Percentiles rank a stretch among this genome's conserved stretches.
Conservation (phyloP, 1,140 invertebrate species). For the Lucilia sericata region DNA sequence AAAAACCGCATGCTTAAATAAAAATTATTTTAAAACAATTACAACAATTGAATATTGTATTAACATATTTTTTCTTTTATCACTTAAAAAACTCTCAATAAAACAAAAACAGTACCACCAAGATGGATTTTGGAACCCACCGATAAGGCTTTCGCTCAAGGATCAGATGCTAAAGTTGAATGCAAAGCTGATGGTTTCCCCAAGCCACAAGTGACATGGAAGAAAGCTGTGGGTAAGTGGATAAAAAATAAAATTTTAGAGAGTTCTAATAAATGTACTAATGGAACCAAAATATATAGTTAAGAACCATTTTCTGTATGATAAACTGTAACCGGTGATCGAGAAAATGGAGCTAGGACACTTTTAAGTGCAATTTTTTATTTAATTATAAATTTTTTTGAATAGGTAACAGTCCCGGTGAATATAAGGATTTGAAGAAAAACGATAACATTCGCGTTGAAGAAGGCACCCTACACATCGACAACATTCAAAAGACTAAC, state of each 20-base stretch:
- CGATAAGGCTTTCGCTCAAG: constrained; percentile 94
- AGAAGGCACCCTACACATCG: constrained; percentile 89
- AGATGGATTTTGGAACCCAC: constrained; percentile 96
- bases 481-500: constrained; percentile 91
- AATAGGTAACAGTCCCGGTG: constrained; percentile 86
- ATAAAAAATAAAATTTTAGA: no score
- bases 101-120: constrained; percentile 81
- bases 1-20: constrained; percentile 56
- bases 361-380: no score
- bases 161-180: constrained; percentile 91
- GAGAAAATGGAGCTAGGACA: no score
- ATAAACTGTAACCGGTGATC: no score
- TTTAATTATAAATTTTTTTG: no score
- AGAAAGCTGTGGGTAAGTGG: constrained; percentile 87
- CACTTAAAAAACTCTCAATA: constrained; percentile 8
- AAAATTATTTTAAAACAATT: neutral
- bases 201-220: constrained; percentile 93
- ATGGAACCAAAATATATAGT: no score
- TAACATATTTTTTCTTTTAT: constrained; percentile 57
- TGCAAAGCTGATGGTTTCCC: constrained; percentile 97
- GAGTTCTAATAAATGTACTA: no score
- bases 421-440: constrained; percentile 91
- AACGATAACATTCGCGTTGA: constrained; percentile 91
- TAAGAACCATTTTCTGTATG: no score
- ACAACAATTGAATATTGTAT: constrained; percentile 44